phyloP scores from a whole-genome alignment of 2,888 invertebrate species.

The Leptogaster cylindrica region DNA sequence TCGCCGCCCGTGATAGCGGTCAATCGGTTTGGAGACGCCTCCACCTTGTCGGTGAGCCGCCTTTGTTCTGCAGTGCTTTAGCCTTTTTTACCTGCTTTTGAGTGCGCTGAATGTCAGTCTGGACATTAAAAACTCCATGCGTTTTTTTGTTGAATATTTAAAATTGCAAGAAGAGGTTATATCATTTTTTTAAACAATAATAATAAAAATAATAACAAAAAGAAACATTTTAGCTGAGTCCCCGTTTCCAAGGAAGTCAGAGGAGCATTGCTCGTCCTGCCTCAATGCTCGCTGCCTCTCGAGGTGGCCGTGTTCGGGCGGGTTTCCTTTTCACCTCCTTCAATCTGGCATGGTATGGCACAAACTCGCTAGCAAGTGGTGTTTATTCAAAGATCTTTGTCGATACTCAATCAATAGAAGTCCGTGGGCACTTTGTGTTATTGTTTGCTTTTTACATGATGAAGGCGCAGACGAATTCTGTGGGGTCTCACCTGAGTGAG shows the following conservation, averaged over 20 bases:
- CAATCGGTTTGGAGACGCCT: slow-evolving; percentile 28
- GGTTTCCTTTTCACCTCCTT: too few relatives aligned
- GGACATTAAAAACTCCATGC: too few relatives aligned
- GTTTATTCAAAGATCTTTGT: slow-evolving; percentile 18
- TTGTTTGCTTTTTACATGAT: slow-evolving; percentile 5
- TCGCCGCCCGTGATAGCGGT: slow-evolving; percentile 30
- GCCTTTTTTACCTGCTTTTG: too few relatives aligned
- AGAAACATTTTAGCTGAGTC: neutral
- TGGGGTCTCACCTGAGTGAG: neutral
- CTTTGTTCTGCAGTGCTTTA: too few relatives aligned
- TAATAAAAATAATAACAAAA: neutral
- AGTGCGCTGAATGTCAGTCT: too few relatives aligned
- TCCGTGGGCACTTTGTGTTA: slow-evolving; percentile 11
- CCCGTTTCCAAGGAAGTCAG: neutral
- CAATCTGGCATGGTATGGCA: too few relatives aligned
- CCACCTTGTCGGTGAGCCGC: slow-evolving; percentile 2
- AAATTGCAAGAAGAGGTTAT: too few relatives aligned
- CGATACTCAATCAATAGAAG: slow-evolving; percentile 24
- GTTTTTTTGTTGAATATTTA: too few relatives aligned
- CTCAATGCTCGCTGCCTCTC: too few relatives aligned
- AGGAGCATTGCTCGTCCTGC: too few relatives aligned
- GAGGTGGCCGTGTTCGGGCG: too few relatives aligned
- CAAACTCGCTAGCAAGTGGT: neutral
- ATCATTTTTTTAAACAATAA: too few relatives aligned
- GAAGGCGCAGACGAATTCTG: neutral